Evolutionary conservation across 2,888 invertebrate species (phyloP).

Genomic region (Epinotia demarniana): DNA sequence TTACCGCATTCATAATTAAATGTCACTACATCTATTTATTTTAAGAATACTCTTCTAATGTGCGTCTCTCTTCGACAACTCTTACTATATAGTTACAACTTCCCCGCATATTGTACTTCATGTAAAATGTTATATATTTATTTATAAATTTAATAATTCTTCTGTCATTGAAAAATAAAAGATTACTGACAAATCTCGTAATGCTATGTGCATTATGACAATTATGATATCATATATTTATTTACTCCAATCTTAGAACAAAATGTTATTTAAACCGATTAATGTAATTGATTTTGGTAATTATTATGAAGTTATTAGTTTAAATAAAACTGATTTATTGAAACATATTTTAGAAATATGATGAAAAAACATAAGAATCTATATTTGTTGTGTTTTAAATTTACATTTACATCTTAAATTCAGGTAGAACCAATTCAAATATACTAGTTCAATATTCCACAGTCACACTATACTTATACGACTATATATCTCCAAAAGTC

Average conservation of each 20-base stretch:
- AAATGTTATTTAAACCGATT: background rate
- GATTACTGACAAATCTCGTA: too few species aligned
- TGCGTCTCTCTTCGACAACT: conserved; percentile 24
- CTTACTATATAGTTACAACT: background rate
- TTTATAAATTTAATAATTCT: background rate
- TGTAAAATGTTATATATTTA: background rate
- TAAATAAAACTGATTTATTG: background rate
- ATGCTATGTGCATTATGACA: too few species aligned
- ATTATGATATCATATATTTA: too few species aligned
- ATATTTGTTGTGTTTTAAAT: background rate
- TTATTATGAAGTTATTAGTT: background rate
- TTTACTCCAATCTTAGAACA: too few species aligned
- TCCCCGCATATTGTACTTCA: background rate
- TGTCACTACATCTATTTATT: background rate
- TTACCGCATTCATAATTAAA: background rate
- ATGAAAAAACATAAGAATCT: background rate
- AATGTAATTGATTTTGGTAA: background rate
- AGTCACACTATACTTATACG: conserved; percentile 3
- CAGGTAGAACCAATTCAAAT: background rate
- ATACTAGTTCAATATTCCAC: background rate
- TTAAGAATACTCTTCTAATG: conserved; percentile 23
- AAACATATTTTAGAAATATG: background rate
- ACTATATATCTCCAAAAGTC: conserved; percentile 24
- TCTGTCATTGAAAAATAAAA: too few species aligned
- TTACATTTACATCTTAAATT: background rate